phyloP scores from a whole-genome alignment of 2,888 invertebrate genomes.

The Podabrus alpinus region DNA sequence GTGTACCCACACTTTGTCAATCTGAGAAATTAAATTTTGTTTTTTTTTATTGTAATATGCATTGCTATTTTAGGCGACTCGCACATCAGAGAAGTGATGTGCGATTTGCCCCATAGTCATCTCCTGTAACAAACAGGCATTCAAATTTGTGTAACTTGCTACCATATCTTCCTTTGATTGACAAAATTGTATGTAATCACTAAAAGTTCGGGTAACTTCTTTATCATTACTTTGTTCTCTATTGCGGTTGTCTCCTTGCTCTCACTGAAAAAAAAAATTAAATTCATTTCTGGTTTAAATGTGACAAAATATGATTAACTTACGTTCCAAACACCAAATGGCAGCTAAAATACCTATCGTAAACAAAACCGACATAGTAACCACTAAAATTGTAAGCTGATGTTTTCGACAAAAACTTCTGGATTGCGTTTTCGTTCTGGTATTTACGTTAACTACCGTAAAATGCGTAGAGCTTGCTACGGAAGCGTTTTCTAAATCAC shows the following conservation, averaged over 20 bases:
- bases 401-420: constrained; percentile 76
- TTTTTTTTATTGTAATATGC: neutral
- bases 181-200: neutral
- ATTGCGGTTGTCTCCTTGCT: constrained; percentile 50
- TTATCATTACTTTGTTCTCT: constrained; percentile 1
- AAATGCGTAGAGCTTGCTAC: constrained; percentile 87
- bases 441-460: constrained; percentile 77
- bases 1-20: neutral
- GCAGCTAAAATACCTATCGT: constrained; percentile 80
- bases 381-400: constrained; percentile 79
- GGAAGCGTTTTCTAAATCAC: constrained; percentile 69
- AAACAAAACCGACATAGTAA: constrained; percentile 81
- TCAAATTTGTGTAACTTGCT: neutral
- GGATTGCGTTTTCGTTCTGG: constrained; percentile 58
- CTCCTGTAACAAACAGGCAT: neutral
- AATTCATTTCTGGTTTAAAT: neutral
- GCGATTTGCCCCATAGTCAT: neutral
- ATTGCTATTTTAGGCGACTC: neutral
- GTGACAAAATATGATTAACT: constrained; percentile 54
- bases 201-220: neutral
- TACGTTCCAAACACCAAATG: constrained; percentile 83
- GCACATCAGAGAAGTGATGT: neutral
- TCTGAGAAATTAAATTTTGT: neutral
- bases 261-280: constrained; percentile 47
- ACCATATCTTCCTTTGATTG: neutral